These are phyloP conservation scores for Drosophila rubida DNA, from an alignment of 2,888 invertebrate species.

Conservation along the genomic window DNA sequence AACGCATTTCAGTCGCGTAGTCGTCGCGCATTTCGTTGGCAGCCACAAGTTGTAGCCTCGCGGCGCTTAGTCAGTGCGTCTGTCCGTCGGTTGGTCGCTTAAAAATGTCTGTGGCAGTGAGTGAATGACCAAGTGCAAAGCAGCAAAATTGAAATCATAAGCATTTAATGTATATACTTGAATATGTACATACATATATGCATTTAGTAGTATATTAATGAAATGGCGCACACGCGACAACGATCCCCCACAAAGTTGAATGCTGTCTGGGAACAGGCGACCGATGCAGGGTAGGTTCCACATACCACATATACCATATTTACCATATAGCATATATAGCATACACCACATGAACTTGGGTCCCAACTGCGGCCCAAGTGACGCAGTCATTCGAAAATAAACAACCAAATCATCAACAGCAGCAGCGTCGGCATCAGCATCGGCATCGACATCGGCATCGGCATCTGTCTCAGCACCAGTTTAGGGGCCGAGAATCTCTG, in stretches of 20 bases:
- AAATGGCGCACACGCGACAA: constrained; percentile 51
- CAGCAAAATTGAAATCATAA: constrained; percentile 28
- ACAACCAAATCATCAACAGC: constrained; percentile 52
- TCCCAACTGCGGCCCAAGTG: constrained; percentile 37
- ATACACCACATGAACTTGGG: constrained; percentile 3
- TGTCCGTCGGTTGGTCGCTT: not conserved
- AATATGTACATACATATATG: constrained; percentile 2
- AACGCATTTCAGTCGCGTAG: constrained; percentile 60
- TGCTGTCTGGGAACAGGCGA: constrained; percentile 23
- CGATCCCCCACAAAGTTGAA: constrained; percentile 58
- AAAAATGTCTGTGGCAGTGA: not conserved
- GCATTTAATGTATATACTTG: constrained; percentile 21
- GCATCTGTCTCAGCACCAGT: constrained; percentile 25
- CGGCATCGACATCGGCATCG: constrained; percentile 12
- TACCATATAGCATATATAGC: not conserved
- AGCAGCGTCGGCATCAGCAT: constrained; percentile 33
- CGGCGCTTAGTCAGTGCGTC: constrained; percentile 8
- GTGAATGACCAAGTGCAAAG: constrained; percentile 19
- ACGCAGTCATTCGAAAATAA: constrained; percentile 57
- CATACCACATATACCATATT: not conserved
- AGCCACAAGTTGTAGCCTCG: constrained; percentile 72
- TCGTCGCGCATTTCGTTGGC: constrained; percentile 46
- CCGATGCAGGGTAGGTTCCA: constrained; percentile 35
- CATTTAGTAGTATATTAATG: constrained; percentile 30
- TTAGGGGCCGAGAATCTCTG: constrained; percentile 52